A percentile compares a stretch with the other conserved stretches of the same genome.
Evolutionary conservation across 2,113 vertebrate species (phyloP).

Genomic region (Pyxicephalus adspersus): DNA sequence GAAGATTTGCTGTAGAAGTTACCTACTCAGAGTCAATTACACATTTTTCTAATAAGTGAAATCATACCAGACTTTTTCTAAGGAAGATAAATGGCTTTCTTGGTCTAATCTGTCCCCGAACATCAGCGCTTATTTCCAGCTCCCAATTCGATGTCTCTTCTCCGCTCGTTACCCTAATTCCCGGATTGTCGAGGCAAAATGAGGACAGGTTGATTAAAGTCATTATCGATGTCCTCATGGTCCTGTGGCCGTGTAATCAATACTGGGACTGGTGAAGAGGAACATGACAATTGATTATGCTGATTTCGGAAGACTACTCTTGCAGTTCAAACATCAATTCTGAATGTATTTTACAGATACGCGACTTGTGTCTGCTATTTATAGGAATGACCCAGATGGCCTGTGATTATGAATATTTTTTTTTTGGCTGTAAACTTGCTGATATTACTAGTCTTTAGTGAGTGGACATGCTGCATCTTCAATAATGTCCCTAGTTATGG

Average conservation of each 20-base stretch:
- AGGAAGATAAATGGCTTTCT: conserved; percentile 23
- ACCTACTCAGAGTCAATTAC: conserved; percentile 15
- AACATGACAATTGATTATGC: neutral
- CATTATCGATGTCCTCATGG: neutral
- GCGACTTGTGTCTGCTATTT: no score
- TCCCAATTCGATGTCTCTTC: neutral
- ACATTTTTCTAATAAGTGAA: conserved; percentile 7
- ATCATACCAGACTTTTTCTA: neutral
- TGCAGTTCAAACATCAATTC: no score
- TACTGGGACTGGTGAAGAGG: neutral
- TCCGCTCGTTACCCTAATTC: no score
- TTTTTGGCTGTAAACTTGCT: no score
- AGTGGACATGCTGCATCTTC: no score
- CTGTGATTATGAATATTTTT: no score
- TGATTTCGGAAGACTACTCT: neutral
- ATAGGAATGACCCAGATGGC: no score
- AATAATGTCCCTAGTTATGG: no score
- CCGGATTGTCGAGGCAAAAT: neutral
- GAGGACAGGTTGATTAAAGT: conserved; percentile 3
- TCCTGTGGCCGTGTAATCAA: neutral
- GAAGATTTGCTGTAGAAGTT: neutral
- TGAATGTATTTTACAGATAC: no score
- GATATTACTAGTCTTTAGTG: no score
- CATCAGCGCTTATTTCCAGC: neutral
- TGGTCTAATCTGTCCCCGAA: neutral